These are phyloP conservation scores for Lutjanus erythropterus DNA, from an alignment of 2,113 vertebrate genomes.

Conservation along the genomic window DNA sequence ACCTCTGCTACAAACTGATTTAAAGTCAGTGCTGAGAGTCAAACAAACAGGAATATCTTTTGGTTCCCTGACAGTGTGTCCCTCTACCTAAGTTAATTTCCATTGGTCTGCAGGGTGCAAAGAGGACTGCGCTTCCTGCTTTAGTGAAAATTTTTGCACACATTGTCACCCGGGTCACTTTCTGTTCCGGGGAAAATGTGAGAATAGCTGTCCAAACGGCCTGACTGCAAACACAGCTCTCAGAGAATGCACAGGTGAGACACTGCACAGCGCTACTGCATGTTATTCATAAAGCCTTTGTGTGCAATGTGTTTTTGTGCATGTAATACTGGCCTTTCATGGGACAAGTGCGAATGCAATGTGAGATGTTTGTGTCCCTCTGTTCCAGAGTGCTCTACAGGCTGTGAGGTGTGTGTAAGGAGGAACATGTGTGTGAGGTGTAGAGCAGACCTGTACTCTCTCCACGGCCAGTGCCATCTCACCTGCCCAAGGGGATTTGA, in stretches of 20 bases:
- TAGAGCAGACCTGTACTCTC: slow-evolving; percentile 89
- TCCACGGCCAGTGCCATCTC: slow-evolving; percentile 90
- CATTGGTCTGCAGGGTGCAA: slow-evolving; percentile 89
- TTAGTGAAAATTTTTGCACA: slow-evolving; percentile 94
- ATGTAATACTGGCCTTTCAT: not conserved
- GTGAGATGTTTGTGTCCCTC: slow-evolving; percentile 32
- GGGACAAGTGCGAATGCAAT: too few relatives aligned
- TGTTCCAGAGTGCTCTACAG: slow-evolving; percentile 89
- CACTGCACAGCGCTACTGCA: slow-evolving; percentile 77
- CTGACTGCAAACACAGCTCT: slow-evolving; percentile 87
- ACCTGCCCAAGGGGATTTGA: slow-evolving; percentile 89
- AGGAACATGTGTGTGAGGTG: slow-evolving; percentile 91
- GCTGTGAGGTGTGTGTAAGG: slow-evolving; percentile 92
- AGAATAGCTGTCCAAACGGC: slow-evolving; percentile 90
- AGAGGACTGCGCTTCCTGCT: slow-evolving; percentile 93
- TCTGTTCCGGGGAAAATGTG: slow-evolving; percentile 91
- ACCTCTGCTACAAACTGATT: not conserved
- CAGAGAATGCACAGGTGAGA: slow-evolving; percentile 87
- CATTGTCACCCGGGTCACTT: slow-evolving; percentile 92
- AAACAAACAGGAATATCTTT: not conserved
- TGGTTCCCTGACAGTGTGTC: too few relatives aligned
- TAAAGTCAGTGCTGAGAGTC: not conserved
- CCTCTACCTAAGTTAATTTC: too few relatives aligned
- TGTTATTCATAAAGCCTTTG: slow-evolving; percentile 54
- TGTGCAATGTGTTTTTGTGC: not conserved